Conservation (phyloP, 2,888 invertebrate species). For the Pheosia gnoma region DNA sequence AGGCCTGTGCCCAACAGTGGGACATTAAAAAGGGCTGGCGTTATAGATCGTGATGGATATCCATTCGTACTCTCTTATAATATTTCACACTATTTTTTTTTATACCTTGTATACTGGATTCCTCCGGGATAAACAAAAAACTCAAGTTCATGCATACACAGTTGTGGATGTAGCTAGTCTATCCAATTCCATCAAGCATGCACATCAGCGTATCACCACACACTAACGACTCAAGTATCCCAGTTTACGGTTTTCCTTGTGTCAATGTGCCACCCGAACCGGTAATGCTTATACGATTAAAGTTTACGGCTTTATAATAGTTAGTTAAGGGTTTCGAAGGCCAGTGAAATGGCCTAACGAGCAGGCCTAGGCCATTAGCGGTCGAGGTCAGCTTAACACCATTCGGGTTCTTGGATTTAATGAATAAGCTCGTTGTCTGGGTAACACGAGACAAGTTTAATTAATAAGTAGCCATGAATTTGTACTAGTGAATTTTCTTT, state of each 20-base stretch:
- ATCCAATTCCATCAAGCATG: too few relatives aligned
- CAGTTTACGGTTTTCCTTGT: not conserved
- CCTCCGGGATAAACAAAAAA: too few relatives aligned
- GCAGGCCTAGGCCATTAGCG: slow-evolving; percentile 15
- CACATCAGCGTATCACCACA: not conserved
- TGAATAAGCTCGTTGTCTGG: not conserved
- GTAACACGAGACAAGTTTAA: not conserved
- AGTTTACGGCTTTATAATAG: slow-evolving; percentile 33
- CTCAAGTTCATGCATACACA: too few relatives aligned
- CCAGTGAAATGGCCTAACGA: slow-evolving; percentile 24
- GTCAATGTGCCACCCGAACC: not conserved
- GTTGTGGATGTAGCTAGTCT: too few relatives aligned
- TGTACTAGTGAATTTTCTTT: not conserved
- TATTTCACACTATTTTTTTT: too few relatives aligned
- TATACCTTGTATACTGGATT: too few relatives aligned
- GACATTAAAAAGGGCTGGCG: too few relatives aligned
- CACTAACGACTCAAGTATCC: not conserved
- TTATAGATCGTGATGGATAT: too few relatives aligned
- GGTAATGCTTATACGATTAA: slow-evolving; percentile 25
- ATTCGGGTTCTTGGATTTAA: not conserved
- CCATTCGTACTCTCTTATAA: too few relatives aligned
- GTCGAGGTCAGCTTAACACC: slow-evolving; percentile 2
- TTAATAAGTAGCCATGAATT: not conserved
- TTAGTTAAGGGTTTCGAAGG: slow-evolving; percentile 19
- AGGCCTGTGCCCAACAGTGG: too few relatives aligned